Evolutionary conservation across 2,888 invertebrate species (phyloP), one percentile per base, ranked within the genome.

Genomic region (Zygaena filipendulae): DNA sequence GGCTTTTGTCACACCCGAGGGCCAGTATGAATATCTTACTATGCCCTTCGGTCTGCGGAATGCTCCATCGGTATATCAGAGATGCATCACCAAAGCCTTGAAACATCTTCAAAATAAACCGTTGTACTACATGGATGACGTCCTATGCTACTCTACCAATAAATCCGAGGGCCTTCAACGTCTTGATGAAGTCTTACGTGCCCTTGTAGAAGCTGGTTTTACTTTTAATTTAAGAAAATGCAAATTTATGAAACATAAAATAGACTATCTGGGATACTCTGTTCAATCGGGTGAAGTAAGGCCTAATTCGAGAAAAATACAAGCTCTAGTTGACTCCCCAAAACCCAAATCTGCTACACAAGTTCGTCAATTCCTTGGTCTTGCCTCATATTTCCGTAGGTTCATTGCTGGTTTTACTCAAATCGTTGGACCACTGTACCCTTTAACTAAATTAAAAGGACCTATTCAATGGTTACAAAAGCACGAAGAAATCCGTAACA

Each of bases 21-120:
- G 50, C 0, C 20, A 42, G 1, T 54, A 30, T 11, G 50, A 54
- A 20, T 52, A 47, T 14, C 2, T 40, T 0, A 40, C 45, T 0
- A 51, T 52, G 51, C 52, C 52, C 0, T 51, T 48, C 32, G 47
- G 48, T 1, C 13, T 52, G 0, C 13, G 41, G n/a, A 50, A 48
- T 14, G 45, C 49, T 0, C 11, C 12, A 2, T 38, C 47, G 0
- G 49, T 52, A 2, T 45, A 43, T 18, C 45, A 47, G 18, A 16
- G 43, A 1, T 37, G 39, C 11, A 48, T 46, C 1, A 48, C 43
- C 10, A 21, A 30, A 5, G 41, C 45, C 1, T 20, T 39, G 12
- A 29, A 11, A 1, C 20, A n/a, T n/a, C n/a, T n/a, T 9, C 4
- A 9, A 5, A 21, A 33, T 7, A 16, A 18, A 5, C 25, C 27